Base-by-base conservation (phyloP, 2,888 invertebrate species). In the Synergus japonicus region DNA sequence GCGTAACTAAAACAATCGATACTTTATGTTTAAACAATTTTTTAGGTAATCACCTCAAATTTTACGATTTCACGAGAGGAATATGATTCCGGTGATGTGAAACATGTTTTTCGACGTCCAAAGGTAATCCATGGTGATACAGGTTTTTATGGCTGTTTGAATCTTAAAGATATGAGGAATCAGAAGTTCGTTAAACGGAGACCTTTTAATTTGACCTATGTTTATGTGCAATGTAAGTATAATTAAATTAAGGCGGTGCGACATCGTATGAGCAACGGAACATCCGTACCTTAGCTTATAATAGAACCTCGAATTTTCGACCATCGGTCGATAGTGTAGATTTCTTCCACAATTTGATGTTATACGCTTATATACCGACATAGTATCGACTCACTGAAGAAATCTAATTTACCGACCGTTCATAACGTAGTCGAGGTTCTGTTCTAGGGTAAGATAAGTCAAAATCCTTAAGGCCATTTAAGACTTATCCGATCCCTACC, bases 81-180 rank as follows among this genome's bases (percentile, higher is more conserved):
- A 58, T 78, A 77, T 0, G 18, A 18, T 18, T 83, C 81, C 0
- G 69, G 46, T 29, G 49, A 73, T 9, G 22, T 73, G 0, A 81
- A 12, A 2, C 80, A 81, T 15, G 63, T 83, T 22, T 86, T 90
- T 54, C 79, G 78, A 66, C 86, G 88, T 66, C 77, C 79, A 0
- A 5, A 83, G 3, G 86, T 89, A 0, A 80, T 88, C 4, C 81
- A 79, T 29, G 88, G 89, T 0, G 91, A 92, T 44, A 91, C 91
- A 0, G 92, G 92, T 10, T 90, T 89, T 87, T 92, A 92, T 66
- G 91, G 90, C 43, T 92, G 92, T 49, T 85, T 86, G 4, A 81
- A 89, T 65, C 43, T 76, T 4, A 73, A 73, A 54, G 78, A 86
- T 4, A 41, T 82, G 12, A 79, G 49, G 4, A 49, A 46, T 10